Evolutionary conservation across 2,888 invertebrate species (phyloP).

Genomic region (Heliconius sara): DNA sequence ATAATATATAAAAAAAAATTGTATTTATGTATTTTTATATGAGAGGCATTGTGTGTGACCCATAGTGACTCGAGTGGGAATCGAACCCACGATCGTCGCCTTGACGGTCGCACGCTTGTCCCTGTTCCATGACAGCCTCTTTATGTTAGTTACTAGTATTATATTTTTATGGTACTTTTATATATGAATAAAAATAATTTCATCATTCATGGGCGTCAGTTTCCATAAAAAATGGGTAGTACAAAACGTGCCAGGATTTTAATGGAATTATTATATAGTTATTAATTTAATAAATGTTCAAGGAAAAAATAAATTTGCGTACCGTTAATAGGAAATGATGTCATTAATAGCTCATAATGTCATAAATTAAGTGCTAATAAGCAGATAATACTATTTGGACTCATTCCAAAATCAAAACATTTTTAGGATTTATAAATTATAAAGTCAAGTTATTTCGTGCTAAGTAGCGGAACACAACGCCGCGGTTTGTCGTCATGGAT

Average conservation of each 20-base stretch:
- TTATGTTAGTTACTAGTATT: too few relatives aligned
- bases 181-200: too few relatives aligned
- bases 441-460: neutral
- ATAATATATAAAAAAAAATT: neutral
- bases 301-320: too few relatives aligned
- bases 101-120: too few relatives aligned
- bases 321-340: neutral
- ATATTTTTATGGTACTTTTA: too few relatives aligned
- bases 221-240: too few relatives aligned
- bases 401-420: neutral
- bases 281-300: neutral
- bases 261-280: neutral
- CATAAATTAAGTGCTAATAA: constrained; percentile 3
- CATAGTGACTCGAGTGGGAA: too few relatives aligned
- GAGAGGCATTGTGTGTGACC: too few relatives aligned
- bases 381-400: neutral
- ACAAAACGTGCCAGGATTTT: neutral
- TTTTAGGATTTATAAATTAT: neutral
- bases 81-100: too few relatives aligned
- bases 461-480: neutral
- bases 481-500: neutral
- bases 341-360: neutral
- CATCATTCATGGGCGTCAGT: too few relatives aligned
- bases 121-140: too few relatives aligned
- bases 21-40: neutral